Percentiles rank a stretch among this genome's conserved stretches.
phyloP scores from a whole-genome alignment of 2,888 invertebrate genomes.

The Acrobasis suavella region DNA sequence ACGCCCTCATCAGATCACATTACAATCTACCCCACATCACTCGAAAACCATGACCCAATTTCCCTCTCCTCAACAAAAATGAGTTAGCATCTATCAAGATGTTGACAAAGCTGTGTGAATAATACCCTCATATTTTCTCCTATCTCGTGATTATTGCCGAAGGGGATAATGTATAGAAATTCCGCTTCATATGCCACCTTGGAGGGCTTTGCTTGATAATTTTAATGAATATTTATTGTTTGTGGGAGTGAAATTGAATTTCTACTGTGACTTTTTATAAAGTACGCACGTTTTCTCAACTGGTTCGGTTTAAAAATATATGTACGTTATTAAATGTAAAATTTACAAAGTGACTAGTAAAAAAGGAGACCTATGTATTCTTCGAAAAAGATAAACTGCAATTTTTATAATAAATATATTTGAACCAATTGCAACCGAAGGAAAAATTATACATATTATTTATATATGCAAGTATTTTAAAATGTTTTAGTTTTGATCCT shows the following conservation, averaged over 20 bases:
- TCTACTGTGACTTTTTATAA: not conserved
- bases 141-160: conserved; percentile 67
- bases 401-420: no score
- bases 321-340: no score
- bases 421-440: no score
- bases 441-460: no score
- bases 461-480: no score
- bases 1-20: not conserved
- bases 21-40: conserved; percentile 5
- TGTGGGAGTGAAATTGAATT: conserved; percentile 21
- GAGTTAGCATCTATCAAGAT: conserved; percentile 50
- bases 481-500: no score
- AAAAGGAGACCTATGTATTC: no score
- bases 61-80: conserved; percentile 17
- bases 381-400: no score
- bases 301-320: no score
- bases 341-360: no score
- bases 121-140: conserved; percentile 73
- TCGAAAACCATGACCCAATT: conserved; percentile 10
- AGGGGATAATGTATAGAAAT: conserved; percentile 44
- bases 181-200: conserved; percentile 39
- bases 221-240: conserved; percentile 36
- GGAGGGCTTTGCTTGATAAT: conserved; percentile 25
- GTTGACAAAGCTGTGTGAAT: conserved; percentile 71
- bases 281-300: no score